These are phyloP conservation scores for Condylostylus longicornis DNA, from an alignment of 1,140 invertebrate genomes.

Conservation along the genomic window DNA sequence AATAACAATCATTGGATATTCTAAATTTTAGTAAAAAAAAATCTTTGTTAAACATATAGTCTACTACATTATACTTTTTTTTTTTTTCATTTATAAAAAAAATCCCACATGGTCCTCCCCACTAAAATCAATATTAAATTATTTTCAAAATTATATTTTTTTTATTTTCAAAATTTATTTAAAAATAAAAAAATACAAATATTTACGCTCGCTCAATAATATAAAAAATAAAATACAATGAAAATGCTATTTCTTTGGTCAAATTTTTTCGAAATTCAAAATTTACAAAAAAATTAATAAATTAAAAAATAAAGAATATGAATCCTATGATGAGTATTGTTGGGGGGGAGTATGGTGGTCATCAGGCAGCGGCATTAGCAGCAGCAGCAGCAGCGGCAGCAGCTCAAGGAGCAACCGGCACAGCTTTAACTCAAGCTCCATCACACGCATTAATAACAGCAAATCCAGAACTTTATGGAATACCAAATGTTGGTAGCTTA, in stretches of 20 bases:
- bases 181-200: background rate
- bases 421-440: conserved; percentile 12
- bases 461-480: conserved; percentile 25
- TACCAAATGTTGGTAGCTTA: conserved; percentile 25
- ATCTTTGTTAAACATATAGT: no score
- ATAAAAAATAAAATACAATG: no score
- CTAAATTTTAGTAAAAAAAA: no score
- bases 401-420: conserved; percentile 20
- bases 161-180: background rate
- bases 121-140: conserved; percentile 1
- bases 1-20: no score
- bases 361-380: conserved; percentile 11
- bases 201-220: background rate
- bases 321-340: conserved; percentile 32
- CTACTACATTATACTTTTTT: background rate
- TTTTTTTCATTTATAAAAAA: no score
- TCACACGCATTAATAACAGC: conserved; percentile 22
- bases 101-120: conserved; percentile 3
- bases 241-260: background rate
- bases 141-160: background rate
- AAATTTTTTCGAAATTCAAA: background rate
- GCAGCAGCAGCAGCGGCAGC: conserved; percentile 10
- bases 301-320: conserved; percentile 20
- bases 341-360: conserved; percentile 29
- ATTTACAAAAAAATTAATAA: conserved; percentile 2